A percentile compares a stretch with the other conserved stretches of the same genome.
These are phyloP conservation scores for Deroptyus accipitrinus DNA, from an alignment of 2,113 vertebrate genomes.

Conservation along the genomic window DNA sequence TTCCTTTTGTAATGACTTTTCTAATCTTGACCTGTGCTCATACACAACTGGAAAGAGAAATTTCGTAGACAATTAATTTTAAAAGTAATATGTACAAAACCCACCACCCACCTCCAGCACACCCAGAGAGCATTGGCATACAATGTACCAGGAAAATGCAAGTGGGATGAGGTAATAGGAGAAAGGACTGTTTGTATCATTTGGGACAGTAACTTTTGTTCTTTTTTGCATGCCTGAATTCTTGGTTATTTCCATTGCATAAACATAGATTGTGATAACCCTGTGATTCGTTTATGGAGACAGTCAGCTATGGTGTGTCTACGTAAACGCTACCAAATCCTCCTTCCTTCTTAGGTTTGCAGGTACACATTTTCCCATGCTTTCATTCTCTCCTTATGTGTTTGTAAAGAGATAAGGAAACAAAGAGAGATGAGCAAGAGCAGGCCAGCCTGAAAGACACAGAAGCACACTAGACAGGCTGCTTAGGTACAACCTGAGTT, in stretches of 20 bases:
- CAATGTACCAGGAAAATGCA: neutral
- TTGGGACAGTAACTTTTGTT: neutral
- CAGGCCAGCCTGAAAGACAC: neutral
- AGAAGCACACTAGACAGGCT: neutral
- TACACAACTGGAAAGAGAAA: constrained; percentile 87
- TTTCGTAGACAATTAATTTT: neutral
- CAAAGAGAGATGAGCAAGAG: neutral
- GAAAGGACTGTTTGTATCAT: neutral
- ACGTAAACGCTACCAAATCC: neutral
- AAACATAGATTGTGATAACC: accelerated
- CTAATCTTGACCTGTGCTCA: constrained; percentile 95
- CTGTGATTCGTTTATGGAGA: neutral
- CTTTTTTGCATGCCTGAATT: neutral
- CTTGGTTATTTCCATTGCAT: neutral
- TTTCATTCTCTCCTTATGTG: neutral
- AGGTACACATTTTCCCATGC: neutral
- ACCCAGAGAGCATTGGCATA: neutral
- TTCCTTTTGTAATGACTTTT: constrained; percentile 98
- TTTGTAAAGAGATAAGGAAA: neutral
- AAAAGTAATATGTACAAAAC: neutral
- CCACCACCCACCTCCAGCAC: neutral
- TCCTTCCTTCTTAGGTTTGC: neutral
- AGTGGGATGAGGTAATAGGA: neutral
- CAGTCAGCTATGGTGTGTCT: neutral
- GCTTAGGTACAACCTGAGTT: neutral